Evolutionary conservation across 1,140 invertebrate genomes (phyloP), one percentile per base, ranked within the genome.

Genomic region (Pseudomyrmex flavicornis): DNA sequence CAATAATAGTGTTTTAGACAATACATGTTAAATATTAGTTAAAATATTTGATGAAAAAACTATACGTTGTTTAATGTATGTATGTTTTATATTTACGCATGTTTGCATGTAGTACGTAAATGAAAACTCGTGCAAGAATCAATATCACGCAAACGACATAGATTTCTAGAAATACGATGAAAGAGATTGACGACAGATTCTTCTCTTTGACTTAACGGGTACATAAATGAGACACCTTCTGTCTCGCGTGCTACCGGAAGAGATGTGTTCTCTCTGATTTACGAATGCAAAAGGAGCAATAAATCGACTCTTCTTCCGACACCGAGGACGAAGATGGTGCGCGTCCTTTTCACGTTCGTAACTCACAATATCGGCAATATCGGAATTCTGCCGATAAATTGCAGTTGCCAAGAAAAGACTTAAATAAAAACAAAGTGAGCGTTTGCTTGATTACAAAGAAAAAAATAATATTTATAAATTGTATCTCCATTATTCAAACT

Each of bases 201-300:
- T 80, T 75, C 79, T 85, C 89, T 86, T 90, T 83, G 85, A 88
- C 86, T 91, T 89, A 88, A 85, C 86, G 77, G 79, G 70, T 85
- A 88, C 66, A 84, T 85, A 88, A 88, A 88, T 80, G 88, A 88
- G 83, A 90, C 87, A 85, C 85, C 87, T 88, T 88, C 82, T 87
- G 88, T 91, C 89, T 73, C 90, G 90, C 73, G 83, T 89, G 85
- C 87, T 77, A 89, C 88, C 89, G 92, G 92, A 93, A 93, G 89
- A 86, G 90, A 93, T 92, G 91, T 86, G 88, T 93, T 92, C 89
- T 70, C 85, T 79, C 87, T 93, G 92, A 93, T 93, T 92, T 93
- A 93, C 89, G 91, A 88, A 88, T 88, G 86, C 87, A 61, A 77
- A 86, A 87, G 86, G 88, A 90, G 89, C 90, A 88, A 90, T 91